These are phyloP conservation scores for Spongilla lacustris DNA, from an alignment of 37 sponge, comb jelly and placozoan species.

Conservation along the genomic window DNA sequence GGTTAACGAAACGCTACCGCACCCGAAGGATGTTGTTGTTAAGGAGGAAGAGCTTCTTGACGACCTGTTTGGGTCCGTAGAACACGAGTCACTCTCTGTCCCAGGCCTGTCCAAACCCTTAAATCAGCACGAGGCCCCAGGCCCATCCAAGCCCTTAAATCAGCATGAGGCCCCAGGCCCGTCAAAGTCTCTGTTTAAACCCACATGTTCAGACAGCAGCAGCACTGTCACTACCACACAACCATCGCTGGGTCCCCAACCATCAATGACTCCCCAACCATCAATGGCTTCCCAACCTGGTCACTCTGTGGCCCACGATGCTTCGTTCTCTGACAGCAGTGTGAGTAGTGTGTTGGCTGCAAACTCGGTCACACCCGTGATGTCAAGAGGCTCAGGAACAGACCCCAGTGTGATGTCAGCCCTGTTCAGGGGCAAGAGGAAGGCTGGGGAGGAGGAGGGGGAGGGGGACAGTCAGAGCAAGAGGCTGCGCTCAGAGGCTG, in stretches of 20 bases:
- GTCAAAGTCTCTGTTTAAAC: background rate
- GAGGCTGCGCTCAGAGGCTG: background rate
- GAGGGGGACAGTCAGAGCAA: background rate
- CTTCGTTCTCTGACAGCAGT: slow-evolving; percentile 15
- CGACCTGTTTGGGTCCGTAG: background rate
- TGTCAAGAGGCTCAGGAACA: background rate
- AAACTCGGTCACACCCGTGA: slow-evolving; percentile 24
- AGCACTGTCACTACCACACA: background rate
- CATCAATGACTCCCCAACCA: too few relatives aligned
- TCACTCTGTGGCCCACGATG: background rate
- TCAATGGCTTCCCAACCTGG: too few relatives aligned
- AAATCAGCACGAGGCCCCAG: too few relatives aligned
- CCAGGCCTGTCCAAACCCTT: background rate
- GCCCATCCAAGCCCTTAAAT: too few relatives aligned
- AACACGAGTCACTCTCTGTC: background rate
- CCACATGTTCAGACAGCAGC: background rate
- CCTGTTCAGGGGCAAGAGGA: slow-evolving; percentile 20
- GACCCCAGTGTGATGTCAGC: slow-evolving; percentile 1
- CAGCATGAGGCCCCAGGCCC: too few relatives aligned
- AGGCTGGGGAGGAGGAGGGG: background rate
- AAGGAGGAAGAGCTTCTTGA: background rate
- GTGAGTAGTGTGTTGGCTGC: slow-evolving; percentile 33
- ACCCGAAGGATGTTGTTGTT: background rate
- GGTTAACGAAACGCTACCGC: slow-evolving; percentile 8
- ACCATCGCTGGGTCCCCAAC: background rate